Percentiles rank a stretch among this genome's conserved stretches.
Evolutionary conservation across 2,888 invertebrate genomes (phyloP).

Genomic region (Epistrophe eligans): DNA sequence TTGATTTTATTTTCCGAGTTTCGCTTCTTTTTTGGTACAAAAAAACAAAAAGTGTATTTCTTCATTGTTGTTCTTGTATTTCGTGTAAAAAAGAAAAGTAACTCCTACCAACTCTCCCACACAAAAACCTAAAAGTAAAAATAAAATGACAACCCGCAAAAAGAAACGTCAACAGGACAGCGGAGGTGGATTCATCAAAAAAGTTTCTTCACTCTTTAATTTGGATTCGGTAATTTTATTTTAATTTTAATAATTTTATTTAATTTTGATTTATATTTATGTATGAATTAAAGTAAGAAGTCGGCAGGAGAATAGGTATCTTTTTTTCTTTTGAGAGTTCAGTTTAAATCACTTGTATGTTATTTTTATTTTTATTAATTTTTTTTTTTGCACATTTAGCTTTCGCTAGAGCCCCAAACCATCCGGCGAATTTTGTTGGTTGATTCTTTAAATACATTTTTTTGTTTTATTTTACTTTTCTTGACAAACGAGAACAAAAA

Average conservation of each 20-base stretch:
- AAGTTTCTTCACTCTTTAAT: conserved; percentile 94
- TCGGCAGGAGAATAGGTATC: background rate
- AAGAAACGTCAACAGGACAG: conserved; percentile 88
- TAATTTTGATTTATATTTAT: conserved; percentile 43
- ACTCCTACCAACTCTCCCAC: conserved; percentile 12
- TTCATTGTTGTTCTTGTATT: background rate
- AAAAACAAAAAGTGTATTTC: conserved; percentile 23
- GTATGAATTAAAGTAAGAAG: conserved; percentile 3
- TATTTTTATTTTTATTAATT: conserved; percentile 69
- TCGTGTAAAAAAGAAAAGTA: conserved; percentile 8
- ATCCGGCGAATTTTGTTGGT: conserved; percentile 10
- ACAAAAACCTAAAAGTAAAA: background rate
- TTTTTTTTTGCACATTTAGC: conserved; percentile 36
- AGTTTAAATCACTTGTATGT: conserved; percentile 60
- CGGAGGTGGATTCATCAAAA: conserved; percentile 90
- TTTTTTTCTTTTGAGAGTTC: conserved; percentile 13
- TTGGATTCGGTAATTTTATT: conserved; percentile 88
- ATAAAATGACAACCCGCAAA: conserved; percentile 87
- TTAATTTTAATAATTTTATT: conserved; percentile 42
- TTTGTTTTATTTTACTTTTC: conserved; percentile 54
- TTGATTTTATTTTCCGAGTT: conserved; percentile 43
- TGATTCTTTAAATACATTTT: conserved; percentile 17
- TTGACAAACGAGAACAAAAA: conserved; percentile 12
- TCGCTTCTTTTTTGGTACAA: background rate
- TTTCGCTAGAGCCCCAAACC: background rate